Conservation (phyloP, 2,113 vertebrate species). For the Dunckerocampus dactyliophorus region DNA sequence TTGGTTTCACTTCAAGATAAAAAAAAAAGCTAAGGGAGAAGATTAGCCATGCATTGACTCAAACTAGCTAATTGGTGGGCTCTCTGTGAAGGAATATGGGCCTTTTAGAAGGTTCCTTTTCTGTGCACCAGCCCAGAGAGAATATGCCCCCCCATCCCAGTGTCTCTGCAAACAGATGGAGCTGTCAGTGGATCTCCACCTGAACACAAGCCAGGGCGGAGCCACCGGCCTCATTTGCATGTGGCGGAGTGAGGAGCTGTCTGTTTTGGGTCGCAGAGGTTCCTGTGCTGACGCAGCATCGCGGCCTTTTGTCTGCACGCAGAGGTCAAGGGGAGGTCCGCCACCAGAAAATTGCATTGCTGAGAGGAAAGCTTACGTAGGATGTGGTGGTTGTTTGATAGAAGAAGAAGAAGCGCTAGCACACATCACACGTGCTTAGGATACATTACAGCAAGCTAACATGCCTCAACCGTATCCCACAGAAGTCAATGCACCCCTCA, state of each 20-base stretch:
- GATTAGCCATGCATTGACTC: not conserved
- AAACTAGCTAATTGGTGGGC: not conserved
- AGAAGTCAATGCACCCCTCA: too few relatives aligned
- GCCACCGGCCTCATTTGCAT: slow-evolving; percentile 54
- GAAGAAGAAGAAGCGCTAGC: too few relatives aligned
- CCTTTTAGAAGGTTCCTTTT: not conserved
- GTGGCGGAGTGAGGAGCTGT: slow-evolving; percentile 41
- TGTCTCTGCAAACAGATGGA: slow-evolving; percentile 60
- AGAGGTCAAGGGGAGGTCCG: slow-evolving; percentile 54
- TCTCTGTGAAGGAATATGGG: not conserved
- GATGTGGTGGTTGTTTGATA: too few relatives aligned
- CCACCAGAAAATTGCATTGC: too few relatives aligned
- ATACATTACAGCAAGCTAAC: too few relatives aligned
- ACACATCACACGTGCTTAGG: too few relatives aligned
- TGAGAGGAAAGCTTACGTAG: not conserved
- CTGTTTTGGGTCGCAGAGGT: slow-evolving; percentile 45
- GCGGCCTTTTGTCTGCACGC: slow-evolving; percentile 12
- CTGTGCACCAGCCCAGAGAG: not conserved
- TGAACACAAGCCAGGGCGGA: slow-evolving; percentile 42
- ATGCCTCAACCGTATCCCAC: too few relatives aligned
- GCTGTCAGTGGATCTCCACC: slow-evolving; percentile 56
- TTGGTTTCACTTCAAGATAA: not conserved
- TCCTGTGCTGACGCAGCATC: slow-evolving; percentile 40
- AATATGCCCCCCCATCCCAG: slow-evolving; percentile 9
- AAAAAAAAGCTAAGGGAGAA: not conserved